Conservation (phyloP, 2,797 vertebrate species). For the Cryptoblepharus egeriae region DNA sequence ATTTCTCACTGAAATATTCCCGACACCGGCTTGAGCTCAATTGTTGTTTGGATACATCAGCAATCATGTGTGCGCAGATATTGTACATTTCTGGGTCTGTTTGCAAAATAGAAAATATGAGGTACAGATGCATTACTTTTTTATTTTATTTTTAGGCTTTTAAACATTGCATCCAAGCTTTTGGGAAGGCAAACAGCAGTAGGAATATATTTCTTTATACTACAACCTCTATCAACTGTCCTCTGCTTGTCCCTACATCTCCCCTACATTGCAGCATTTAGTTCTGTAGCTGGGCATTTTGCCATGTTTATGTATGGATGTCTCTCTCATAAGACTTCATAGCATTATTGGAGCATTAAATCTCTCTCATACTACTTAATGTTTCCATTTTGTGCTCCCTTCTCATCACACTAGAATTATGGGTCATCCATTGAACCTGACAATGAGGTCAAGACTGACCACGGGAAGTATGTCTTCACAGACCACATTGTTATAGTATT, state of each 20-base stretch:
- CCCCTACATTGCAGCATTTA: too few species aligned
- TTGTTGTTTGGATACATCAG: neutral
- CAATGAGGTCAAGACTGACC: neutral
- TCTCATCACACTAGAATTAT: neutral
- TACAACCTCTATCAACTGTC: too few species aligned
- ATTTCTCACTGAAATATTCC: neutral
- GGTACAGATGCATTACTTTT: neutral
- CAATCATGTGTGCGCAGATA: rapidly evolving
- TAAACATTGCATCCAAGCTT: neutral
- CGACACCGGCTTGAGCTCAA: neutral
- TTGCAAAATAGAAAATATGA: conserved; percentile 23
- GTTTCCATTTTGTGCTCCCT: neutral
- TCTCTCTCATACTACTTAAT: neutral
- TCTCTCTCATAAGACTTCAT: neutral
- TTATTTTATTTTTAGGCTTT: neutral
- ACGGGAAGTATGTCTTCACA: neutral
- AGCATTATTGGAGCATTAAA: too few species aligned
- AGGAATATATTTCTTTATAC: neutral
- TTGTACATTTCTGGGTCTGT: neutral
- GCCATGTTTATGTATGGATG: neutral
- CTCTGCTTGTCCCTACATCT: too few species aligned
- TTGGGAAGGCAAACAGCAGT: neutral
- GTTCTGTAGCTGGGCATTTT: too few species aligned
- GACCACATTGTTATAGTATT: neutral
- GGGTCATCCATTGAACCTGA: neutral